These are phyloP conservation scores for Mesembrinibis cayennensis DNA, from an alignment of 2,113 vertebrate genomes.

Conservation along the genomic window DNA sequence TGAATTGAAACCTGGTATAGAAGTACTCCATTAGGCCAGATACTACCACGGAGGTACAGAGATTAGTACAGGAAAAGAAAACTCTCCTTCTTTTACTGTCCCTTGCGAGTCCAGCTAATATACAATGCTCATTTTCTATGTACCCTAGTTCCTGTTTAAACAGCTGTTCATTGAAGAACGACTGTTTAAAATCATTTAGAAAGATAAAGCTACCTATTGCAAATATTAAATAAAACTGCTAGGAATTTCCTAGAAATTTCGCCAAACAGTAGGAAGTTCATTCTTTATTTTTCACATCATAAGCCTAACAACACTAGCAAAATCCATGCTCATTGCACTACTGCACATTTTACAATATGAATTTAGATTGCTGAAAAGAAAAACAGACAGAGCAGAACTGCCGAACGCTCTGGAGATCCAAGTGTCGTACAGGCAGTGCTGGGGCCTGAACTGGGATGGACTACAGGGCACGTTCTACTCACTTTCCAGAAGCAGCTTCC, in stretches of 20 bases:
- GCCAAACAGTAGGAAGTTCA: background rate
- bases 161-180: background rate
- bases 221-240: conserved; percentile 45
- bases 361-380: background rate
- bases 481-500: conserved; percentile 12
- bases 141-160: background rate
- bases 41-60: background rate
- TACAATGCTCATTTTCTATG: background rate
- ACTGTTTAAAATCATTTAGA: background rate
- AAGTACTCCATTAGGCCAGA: background rate
- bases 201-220: background rate
- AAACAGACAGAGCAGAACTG: background rate
- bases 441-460: background rate
- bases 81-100: background rate
- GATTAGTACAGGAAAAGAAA: background rate
- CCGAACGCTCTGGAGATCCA: background rate
- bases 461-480: background rate
- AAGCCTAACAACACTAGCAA: background rate
- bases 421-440: fast-evolving
- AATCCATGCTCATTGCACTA: background rate
- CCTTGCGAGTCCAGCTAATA: background rate
- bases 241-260: conserved; percentile 21
- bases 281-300: conserved; percentile 26
- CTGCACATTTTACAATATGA: background rate
- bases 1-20: background rate